Evolutionary conservation across 2,888 invertebrate genomes (phyloP).

Genomic region (Platerodrilus igneus): DNA sequence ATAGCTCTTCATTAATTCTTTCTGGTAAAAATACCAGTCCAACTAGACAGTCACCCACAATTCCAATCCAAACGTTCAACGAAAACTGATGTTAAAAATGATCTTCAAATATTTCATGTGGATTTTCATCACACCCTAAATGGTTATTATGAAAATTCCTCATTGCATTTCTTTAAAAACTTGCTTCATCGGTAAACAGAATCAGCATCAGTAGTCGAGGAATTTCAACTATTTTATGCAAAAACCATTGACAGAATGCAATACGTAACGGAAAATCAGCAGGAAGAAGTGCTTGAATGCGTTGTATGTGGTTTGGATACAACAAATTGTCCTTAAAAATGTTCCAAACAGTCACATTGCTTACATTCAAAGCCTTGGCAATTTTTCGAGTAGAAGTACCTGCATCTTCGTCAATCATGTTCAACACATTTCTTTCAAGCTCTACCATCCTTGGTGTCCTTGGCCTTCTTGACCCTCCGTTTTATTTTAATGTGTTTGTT

Average conservation of each 20-base stretch:
- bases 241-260: conserved; percentile 15
- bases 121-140: conserved; percentile 25
- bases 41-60: conserved; percentile 13
- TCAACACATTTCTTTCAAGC: conserved; percentile 10
- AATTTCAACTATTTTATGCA: conserved; percentile 17
- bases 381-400: conserved; percentile 12
- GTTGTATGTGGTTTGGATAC: conserved; percentile 6
- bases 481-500: conserved; percentile 15
- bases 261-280: conserved; percentile 11
- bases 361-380: conserved; percentile 7
- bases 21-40: too few relatives aligned
- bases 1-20: too few relatives aligned
- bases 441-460: conserved; percentile 14
- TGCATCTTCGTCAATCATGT: conserved; percentile 13
- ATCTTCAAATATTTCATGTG: conserved; percentile 8
- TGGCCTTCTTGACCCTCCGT: conserved; percentile 15
- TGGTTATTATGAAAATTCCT: conserved; percentile 28
- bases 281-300: conserved; percentile 13
- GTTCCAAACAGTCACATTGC: conserved; percentile 7
- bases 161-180: conserved; percentile 23
- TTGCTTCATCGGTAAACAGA: conserved; percentile 27
- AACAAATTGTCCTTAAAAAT: conserved; percentile 5
- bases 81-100: conserved; percentile 22
- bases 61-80: conserved; percentile 20
- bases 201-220: conserved; percentile 19